Base-by-base conservation (phyloP, 2,797 vertebrate genomes). In the Eremophila alpestris region DNA sequence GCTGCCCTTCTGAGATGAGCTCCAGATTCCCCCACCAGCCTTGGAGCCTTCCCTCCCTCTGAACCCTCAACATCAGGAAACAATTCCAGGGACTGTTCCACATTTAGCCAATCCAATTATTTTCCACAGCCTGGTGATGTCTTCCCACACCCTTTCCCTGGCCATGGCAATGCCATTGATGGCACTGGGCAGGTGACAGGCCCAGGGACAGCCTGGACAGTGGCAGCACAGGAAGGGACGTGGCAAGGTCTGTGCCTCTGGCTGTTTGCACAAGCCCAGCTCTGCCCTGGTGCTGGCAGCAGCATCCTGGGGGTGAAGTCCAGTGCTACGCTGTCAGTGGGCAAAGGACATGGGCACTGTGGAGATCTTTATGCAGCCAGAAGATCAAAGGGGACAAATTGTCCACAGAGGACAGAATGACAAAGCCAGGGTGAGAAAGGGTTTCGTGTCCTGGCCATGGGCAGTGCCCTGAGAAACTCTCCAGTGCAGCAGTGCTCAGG, bases 31-130 rank as follows among this genome's bases (percentile, higher is more conserved):
- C 13, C 9, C 51, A 60, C 36, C 65, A 83, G 32, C 87, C 73
- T 68, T n/a, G 83, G 43, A 91, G 87, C 6, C 82, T 90, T 77
- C 68, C 80, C 38, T 87, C 70, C 77, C 56, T 95, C 87, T 90
- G 74, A 91, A 77, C 52, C 48, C 82, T 73, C 83, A 46, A 77
- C 87, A 95, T 83, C 87, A 93, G 96, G 94, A 93, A 96, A 86
- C 64, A 16, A 90, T 95, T 90, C 3, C 0, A 48, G 41, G 60
- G 52, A 27, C 83, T 90, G 94, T 73, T 95, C 76, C 48, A 64
- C 69, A 81, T 95, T 95, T 79, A 95, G 60, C 93, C 18, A 71
- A 65, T 59, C 76, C 82, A 89, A 26, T 75, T 87, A 49, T 36
- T 65, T 52, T 38, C 77, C 4, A 3, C 59, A 70, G 65, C 63